Base-by-base conservation (phyloP, 2,113 vertebrate species). In the Lophochroa leadbeateri region DNA sequence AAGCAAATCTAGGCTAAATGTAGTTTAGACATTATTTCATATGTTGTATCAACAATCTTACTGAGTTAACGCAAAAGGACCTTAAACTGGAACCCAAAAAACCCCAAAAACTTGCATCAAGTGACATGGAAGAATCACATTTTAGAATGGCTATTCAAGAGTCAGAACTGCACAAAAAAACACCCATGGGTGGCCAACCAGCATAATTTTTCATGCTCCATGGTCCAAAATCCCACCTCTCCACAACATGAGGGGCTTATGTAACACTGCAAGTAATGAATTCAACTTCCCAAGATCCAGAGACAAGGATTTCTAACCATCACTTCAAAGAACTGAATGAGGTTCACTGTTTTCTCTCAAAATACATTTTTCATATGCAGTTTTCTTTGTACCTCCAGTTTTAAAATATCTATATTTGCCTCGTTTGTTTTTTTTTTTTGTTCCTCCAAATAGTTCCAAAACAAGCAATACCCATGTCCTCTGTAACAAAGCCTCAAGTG, bases 201-300 rank as follows among this genome's bases (percentile, higher is more conserved):
- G 12, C 4, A 55, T 14, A 39, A 8, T 2, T 91, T 65, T 52
- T 46, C 14, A 6, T 8, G 11, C 9, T 39, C 33, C 0, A 0
- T 10, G 9, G n/a, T 52, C 68, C 19, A 70, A 69, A 86, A 57
- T 12, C 25, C 44, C 23, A 52, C 3, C 24, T 57, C 2, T 3
- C 7, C 29, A 44, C 7, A 64, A 44, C 6, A 11, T 1, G 17
- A 82, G 16, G 16, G 23, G 14, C 20, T 86, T 35, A 33, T 10
- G 25, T 49, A 37, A 84, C 9, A 14, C n/a, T 68, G 33, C 60
- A 89, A 78, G 7, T 12, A 95, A 58, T 5, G 2, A 78, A 74
- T 6, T 21, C 9, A 55, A 12, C 6, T 11, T 37, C 44, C 61
- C 18, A 81, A 63, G 24, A 83, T 29, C 9, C 47, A 82, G 31